Percentiles rank a stretch among this genome's conserved stretches.
These are phyloP conservation scores for Lepus oiostolus DNA, from an alignment of 2,797 vertebrate species.

Conservation along the genomic window DNA sequence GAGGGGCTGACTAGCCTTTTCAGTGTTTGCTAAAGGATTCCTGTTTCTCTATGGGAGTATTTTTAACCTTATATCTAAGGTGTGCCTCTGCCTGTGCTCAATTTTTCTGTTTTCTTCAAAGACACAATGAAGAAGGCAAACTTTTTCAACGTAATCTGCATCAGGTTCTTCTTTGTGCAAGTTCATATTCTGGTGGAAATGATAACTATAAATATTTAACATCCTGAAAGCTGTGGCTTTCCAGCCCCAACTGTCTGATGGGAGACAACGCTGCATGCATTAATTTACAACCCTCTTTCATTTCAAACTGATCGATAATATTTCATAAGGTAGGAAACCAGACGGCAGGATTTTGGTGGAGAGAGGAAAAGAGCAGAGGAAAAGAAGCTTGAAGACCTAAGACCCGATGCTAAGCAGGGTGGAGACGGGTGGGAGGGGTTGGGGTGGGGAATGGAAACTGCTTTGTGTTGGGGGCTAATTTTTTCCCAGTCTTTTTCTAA, in stretches of 20 bases:
- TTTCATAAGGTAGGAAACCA: conserved; percentile 80
- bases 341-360: conserved; percentile 67
- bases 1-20: not conserved
- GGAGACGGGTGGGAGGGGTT: no score
- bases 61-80: not conserved
- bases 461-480: not conserved
- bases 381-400: not conserved
- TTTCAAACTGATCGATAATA: conserved; percentile 80
- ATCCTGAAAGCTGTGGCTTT: conserved; percentile 85
- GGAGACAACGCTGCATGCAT: conserved; percentile 74
- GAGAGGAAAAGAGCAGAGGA: conserved; percentile 27
- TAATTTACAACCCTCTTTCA: conserved; percentile 83
- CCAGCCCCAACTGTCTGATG: conserved; percentile 70
- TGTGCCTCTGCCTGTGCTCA: not conserved
- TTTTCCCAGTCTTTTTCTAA: no score
- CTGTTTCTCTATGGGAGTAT: conserved; percentile 41
- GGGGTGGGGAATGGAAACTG: not conserved
- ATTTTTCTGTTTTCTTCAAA: conserved; percentile 44
- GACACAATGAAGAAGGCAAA: not conserved
- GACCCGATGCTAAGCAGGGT: conserved; percentile 29
- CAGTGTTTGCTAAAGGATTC: not conserved
- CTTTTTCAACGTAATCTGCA: conserved; percentile 26
- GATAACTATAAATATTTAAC: conserved; percentile 86
- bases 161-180: conserved; percentile 60
- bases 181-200: conserved; percentile 83